Conservation (phyloP, 2,888 invertebrate genomes). For the Acrobasis consociella region DNA sequence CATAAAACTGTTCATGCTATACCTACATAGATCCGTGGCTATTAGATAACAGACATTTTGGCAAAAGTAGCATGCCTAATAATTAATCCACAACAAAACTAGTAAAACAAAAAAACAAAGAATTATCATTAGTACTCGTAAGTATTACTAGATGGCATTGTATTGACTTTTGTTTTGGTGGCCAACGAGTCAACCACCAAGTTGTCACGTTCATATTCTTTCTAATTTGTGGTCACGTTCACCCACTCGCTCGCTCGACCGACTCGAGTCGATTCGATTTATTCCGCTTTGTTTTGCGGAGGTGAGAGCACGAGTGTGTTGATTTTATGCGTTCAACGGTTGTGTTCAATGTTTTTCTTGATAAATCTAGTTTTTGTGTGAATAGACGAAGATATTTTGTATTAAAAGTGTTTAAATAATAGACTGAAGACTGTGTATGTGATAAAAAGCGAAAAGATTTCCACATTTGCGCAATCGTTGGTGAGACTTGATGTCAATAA, state of each 20-base stretch:
- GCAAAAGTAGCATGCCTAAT: too few relatives aligned
- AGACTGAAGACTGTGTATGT: constrained; percentile 60
- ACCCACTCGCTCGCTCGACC: constrained; percentile 39
- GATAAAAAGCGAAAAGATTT: constrained; percentile 52
- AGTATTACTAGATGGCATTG: constrained; percentile 52
- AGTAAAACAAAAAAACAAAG: not conserved
- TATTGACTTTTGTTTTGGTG: constrained; percentile 51
- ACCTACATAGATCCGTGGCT: too few relatives aligned
- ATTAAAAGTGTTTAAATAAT: constrained; percentile 57
- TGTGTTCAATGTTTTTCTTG: constrained; percentile 74
- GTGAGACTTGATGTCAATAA: constrained; percentile 80
- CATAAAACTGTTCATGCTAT: too few relatives aligned
- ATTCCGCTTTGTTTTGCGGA: constrained; percentile 83
- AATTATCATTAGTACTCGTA: not conserved
- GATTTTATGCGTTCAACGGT: constrained; percentile 47
- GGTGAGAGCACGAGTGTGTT: constrained; percentile 66
- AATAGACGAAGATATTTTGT: constrained; percentile 52
- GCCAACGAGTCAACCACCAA: constrained; percentile 26
- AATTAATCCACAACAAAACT: not conserved
- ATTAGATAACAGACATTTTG: too few relatives aligned
- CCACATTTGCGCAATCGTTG: constrained; percentile 70
- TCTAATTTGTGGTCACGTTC: constrained; percentile 60
- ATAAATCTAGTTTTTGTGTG: constrained; percentile 65
- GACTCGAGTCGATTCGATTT: constrained; percentile 36
- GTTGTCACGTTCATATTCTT: constrained; percentile 38